phyloP scores from a whole-genome alignment of 2,113 vertebrate species.

The Osmerus mordax region DNA sequence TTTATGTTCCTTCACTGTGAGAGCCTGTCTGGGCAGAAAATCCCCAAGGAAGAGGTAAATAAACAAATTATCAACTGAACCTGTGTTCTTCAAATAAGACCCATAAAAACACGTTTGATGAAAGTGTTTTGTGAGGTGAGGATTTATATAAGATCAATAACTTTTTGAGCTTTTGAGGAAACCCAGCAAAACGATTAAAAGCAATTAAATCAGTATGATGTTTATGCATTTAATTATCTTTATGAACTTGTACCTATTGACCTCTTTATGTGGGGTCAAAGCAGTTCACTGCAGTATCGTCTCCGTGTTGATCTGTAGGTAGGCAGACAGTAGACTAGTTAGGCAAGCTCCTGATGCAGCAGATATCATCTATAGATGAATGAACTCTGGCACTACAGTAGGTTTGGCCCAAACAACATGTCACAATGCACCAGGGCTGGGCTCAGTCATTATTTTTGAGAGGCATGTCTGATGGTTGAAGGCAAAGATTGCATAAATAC shows the following conservation, averaged over 20 bases:
- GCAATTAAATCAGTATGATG: too few relatives aligned
- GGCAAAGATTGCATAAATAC: background rate
- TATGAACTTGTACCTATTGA: too few relatives aligned
- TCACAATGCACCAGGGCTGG: background rate
- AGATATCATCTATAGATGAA: too few relatives aligned
- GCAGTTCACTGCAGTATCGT: too few relatives aligned
- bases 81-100: background rate
- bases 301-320: too few relatives aligned
- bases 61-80: constrained; percentile 21
- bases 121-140: background rate
- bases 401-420: background rate
- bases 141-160: too few relatives aligned
- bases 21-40: constrained; percentile 21
- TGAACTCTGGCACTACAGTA: too few relatives aligned
- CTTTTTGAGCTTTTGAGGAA: too few relatives aligned
- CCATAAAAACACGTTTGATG: background rate
- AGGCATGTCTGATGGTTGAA: constrained; percentile 1
- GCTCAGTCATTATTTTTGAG: background rate
- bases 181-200: too few relatives aligned
- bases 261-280: too few relatives aligned
- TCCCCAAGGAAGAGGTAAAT: constrained; percentile 20
- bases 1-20: constrained; percentile 28
- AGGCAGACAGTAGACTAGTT: background rate
- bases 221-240: too few relatives aligned
- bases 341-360: background rate